Evolutionary conservation across 2,888 invertebrate species (phyloP), one percentile per base, ranked within the genome.

Genomic region (Aphrophora alni): DNA sequence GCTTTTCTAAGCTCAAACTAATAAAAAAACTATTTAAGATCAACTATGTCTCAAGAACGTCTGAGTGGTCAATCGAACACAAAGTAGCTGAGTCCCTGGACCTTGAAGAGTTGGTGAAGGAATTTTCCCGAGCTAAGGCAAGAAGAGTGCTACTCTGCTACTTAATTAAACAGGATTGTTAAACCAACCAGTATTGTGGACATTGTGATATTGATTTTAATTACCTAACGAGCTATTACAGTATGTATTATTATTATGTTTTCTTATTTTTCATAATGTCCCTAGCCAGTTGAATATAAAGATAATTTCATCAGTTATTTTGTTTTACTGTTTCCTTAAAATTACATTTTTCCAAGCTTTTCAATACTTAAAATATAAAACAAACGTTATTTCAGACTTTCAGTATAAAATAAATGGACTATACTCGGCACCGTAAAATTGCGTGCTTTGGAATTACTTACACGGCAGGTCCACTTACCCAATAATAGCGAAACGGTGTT

Each of bases 21-120:
- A 82, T 84, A 51, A 82, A 84, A 82, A 83, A 81, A 27, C n/a
- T 84, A 83, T 77, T 80, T 82, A 73, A 38, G 83, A 76, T 83
- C 82, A 27, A 82, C 81, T 14, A 82, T 84, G 44, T 38, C 76
- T 28, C 83, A 83, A 80, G 80, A 7, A 75, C 77, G 73, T 70
- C 78, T 83, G 38, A 80, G 76, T 77, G 73, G 71, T 44, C 33
- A 51, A 82, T 83, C 38, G 83, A 83, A 80, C 82, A 82, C 75
- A 68, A 73, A 70, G 75, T 82, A 72, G 82, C 80, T 38, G 70
- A 82, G 75, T 80, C 25, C 69, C 14, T 80, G 0, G 72, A 80
- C 68, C 59, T 80, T 38, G 33, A 51, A 27, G 76, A 80, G 69
- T 33, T 81, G 21, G 74, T 81, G n/a, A 74, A 80, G 26, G 33